Conservation (phyloP, 1,140 invertebrate species). For the Uloborus diversus region DNA sequence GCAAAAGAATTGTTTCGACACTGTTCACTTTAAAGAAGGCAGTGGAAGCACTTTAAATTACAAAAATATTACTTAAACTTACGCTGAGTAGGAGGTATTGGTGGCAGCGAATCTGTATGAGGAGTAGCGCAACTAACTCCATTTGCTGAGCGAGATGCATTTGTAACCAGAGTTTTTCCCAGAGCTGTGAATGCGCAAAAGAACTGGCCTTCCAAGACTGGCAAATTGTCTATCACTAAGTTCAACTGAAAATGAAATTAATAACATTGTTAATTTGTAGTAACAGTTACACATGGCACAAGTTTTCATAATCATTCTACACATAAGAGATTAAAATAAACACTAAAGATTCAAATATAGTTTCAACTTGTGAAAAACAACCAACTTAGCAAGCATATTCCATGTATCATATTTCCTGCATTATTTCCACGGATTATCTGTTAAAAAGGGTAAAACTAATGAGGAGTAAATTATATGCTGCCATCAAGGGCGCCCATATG, state of each 20-base stretch:
- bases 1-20: no score
- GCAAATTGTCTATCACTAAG: constrained; percentile 91
- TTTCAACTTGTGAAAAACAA: no score
- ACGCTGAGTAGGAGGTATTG: constrained; percentile 87
- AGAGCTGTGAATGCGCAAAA: constrained; percentile 92
- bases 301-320: neutral
- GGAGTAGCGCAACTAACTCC: constrained; percentile 95
- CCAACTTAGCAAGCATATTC: no score
- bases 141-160: constrained; percentile 86
- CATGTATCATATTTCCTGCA: no score
- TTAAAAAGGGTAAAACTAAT: no score
- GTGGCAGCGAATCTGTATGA: constrained; percentile 85
- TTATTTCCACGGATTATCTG: no score
- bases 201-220: constrained; percentile 86
- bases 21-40: no score
- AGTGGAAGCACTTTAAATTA: no score
- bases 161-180: constrained; percentile 88
- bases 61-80: constrained; percentile 64
- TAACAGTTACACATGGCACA: neutral
- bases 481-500: no score
- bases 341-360: no score
- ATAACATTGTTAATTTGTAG: neutral
- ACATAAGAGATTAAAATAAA: no score
- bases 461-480: no score
- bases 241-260: constrained; percentile 71